A percentile compares a stretch with the other conserved stretches of the same genome.
Conservation (phyloP, 2,113 vertebrate species). For the Danionella cerebrum region DNA sequence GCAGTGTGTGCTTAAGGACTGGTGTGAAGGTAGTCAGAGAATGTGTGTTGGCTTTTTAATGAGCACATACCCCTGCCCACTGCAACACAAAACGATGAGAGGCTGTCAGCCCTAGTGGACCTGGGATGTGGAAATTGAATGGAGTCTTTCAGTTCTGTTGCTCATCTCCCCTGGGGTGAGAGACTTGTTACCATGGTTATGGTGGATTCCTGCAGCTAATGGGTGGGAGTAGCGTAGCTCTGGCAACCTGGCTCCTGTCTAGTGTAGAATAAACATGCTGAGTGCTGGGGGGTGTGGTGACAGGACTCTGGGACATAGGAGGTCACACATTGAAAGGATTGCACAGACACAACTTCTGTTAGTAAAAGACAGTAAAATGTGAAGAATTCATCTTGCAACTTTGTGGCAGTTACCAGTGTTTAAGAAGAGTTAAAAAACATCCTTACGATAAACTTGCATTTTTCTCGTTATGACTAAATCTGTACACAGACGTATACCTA, state of each 20-base stretch:
- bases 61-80: conserved; percentile 48
- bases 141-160: conserved; percentile 78
- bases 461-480: no score
- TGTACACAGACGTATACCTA: no score
- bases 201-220: conserved; percentile 83
- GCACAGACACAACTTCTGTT: neutral
- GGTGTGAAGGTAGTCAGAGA: conserved; percentile 24
- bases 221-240: conserved; percentile 78
- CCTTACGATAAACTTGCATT: no score
- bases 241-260: conserved; percentile 71
- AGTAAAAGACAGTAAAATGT: neutral
- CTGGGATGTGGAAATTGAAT: conserved; percentile 78
- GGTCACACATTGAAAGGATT: conserved; percentile 59
- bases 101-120: conserved; percentile 60
- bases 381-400: neutral
- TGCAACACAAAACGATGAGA: conserved; percentile 47
- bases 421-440: neutral
- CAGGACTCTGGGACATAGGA: conserved; percentile 60
- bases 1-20: conserved; percentile 14
- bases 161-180: conserved; percentile 82
- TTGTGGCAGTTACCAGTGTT: neutral
- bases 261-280: conserved; percentile 64
- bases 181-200: conserved; percentile 96
- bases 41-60: conserved; percentile 56
- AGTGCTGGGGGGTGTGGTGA: conserved; percentile 64